Percentiles rank a stretch among this genome's conserved stretches.
These are phyloP conservation scores for Margaritifera margaritifera DNA, from an alignment of 2,888 invertebrate species.

Conservation along the genomic window DNA sequence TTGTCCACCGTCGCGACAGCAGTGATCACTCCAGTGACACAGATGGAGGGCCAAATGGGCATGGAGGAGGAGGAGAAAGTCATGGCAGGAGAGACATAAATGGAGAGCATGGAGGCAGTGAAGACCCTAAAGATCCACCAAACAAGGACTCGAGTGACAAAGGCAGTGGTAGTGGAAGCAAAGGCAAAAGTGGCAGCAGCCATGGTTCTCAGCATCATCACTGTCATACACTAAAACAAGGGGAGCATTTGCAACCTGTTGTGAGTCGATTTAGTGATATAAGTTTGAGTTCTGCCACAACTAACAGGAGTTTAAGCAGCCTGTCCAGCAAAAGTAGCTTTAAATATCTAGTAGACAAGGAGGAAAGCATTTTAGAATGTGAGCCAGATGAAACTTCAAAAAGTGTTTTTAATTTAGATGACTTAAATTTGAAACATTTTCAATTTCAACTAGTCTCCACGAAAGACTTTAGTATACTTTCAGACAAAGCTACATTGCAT, in stretches of 20 bases:
- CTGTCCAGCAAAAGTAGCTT: constrained; percentile 48
- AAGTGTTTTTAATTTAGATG: constrained; percentile 35
- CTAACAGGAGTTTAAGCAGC: constrained; percentile 50
- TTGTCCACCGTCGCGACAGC: constrained; percentile 67
- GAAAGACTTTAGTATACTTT: constrained; percentile 46
- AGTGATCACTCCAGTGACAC: constrained; percentile 72
- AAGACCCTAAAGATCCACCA: constrained; percentile 12
- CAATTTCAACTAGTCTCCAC: constrained; percentile 36
- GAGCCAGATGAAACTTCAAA: constrained; percentile 41
- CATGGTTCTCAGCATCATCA: constrained; percentile 40
- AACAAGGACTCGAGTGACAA: constrained; percentile 38
- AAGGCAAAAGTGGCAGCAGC: constrained; percentile 42
- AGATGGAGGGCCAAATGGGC: constrained; percentile 66
- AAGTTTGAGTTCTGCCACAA: constrained; percentile 48
- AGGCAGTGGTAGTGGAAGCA: constrained; percentile 45
- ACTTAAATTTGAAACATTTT: constrained; percentile 38
- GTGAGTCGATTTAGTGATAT: constrained; percentile 40
- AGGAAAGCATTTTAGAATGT: constrained; percentile 46
- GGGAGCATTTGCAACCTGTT: constrained; percentile 13
- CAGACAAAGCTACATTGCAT: constrained; percentile 26
- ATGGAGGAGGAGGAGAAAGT: constrained; percentile 51
- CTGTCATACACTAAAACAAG: constrained; percentile 27
- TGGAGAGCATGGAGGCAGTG: constrained; percentile 29
- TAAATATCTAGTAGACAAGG: constrained; percentile 56
- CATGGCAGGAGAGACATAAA: constrained; percentile 48